Conservation (phyloP, 2,888 invertebrate genomes). For the Drosophila anomelani region DNA sequence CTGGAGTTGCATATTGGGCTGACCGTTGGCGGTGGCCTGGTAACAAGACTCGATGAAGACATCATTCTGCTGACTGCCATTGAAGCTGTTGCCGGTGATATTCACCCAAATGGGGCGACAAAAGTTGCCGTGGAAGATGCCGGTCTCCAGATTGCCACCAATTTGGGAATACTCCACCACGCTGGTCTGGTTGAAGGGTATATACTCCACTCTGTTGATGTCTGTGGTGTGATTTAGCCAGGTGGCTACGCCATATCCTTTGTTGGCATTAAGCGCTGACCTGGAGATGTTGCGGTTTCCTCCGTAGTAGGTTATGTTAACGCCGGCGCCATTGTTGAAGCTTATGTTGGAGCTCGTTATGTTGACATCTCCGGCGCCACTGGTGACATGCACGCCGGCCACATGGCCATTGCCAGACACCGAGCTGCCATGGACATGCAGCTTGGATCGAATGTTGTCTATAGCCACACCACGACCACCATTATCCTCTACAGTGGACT, state of each 20-base stretch:
- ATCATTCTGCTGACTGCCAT: constrained; percentile 91
- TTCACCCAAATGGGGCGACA: constrained; percentile 94
- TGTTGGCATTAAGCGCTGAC: constrained; percentile 93
- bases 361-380: constrained; percentile 97
- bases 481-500: constrained; percentile 94
- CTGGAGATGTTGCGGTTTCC: constrained; percentile 96
- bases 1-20: constrained; percentile 87
- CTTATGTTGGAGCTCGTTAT: constrained; percentile 95
- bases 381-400: constrained; percentile 95
- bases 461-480: constrained; percentile 97
- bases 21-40: constrained; percentile 84
- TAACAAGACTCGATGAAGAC: constrained; percentile 94
- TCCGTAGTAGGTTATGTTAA: constrained; percentile 97
- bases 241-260: constrained; percentile 94
- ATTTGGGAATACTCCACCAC: constrained; percentile 94
- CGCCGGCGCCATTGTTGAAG: constrained; percentile 96
- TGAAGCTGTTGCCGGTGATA: constrained; percentile 96
- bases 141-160: constrained; percentile 93
- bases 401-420: constrained; percentile 95
- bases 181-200: constrained; percentile 93
- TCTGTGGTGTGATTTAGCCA: constrained; percentile 94
- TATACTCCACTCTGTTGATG: constrained; percentile 87
- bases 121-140: constrained; percentile 96
- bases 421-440: constrained; percentile 93
- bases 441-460: constrained; percentile 94